These are phyloP conservation scores for Poecilobothrus nobilitatus DNA, from an alignment of 2,888 invertebrate genomes.

Conservation along the genomic window DNA sequence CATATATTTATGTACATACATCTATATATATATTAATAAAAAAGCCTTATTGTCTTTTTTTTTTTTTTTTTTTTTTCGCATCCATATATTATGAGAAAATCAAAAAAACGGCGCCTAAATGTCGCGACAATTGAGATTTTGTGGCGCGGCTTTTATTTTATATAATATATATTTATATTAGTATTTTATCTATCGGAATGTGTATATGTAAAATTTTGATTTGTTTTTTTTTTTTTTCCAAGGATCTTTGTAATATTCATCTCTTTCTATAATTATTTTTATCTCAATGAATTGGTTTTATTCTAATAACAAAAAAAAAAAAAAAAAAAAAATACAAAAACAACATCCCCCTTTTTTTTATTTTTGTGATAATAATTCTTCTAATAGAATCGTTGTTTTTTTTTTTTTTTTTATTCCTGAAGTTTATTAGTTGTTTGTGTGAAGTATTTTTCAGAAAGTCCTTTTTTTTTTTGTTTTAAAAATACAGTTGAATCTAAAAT, in stretches of 20 bases:
- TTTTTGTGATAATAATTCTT: not conserved
- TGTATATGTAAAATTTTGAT: constrained; percentile 12
- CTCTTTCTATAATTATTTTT: not conserved
- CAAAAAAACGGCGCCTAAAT: constrained; percentile 35
- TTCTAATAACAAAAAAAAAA: too few species aligned
- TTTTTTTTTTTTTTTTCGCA: not conserved
- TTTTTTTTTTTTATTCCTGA: not conserved
- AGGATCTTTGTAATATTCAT: not conserved
- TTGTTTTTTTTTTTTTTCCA: constrained; percentile 11
- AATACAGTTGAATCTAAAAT: not conserved
- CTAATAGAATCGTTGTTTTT: not conserved
- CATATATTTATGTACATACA: constrained; percentile 12
- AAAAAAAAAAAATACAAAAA: too few species aligned
- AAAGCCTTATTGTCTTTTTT: not conserved
- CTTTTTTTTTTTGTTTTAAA: not conserved
- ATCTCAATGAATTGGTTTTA: too few species aligned
- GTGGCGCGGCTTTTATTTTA: constrained; percentile 27
- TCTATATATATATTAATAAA: not conserved
- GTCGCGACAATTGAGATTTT: constrained; percentile 43
- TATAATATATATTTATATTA: not conserved
- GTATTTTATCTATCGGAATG: constrained; percentile 7
- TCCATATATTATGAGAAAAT: constrained; percentile 14
- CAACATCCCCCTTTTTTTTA: not conserved
- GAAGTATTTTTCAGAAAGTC: not conserved
- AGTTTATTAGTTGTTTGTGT: not conserved